Evolutionary conservation across 2,797 vertebrate species (phyloP), one percentile per base, ranked within the genome.

Genomic region (Acropternis orthonyx): DNA sequence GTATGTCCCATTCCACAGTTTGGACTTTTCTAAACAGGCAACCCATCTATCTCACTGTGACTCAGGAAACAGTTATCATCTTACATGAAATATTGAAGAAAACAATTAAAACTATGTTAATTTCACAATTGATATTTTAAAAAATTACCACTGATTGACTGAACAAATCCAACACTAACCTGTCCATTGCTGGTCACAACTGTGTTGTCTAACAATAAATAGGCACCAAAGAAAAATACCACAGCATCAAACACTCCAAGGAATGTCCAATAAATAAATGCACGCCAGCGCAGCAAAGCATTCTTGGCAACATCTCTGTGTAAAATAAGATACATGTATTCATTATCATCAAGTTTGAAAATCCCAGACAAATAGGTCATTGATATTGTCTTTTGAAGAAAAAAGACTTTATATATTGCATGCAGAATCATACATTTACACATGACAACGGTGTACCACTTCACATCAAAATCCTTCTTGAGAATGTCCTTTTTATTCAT

Each of bases 211-310:
- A 99, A 99, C 96, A 99, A 98, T 97, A 99, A 99, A 97, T 99
- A 99, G 97, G 98, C 98, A 95, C 99, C 99, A 87, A 99, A 99
- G 98, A 99, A 99, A 98, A 99, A 99, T 66, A 99, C 98, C 41
- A 99, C 68, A 18, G 99, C 99, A 17, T 99, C 98, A 54, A 99
- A 99, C 17, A 99, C 97, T 18, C 99, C 99, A 85, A 99, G 97
- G 93, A 98, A 95, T 11, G 99, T 99, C 99, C 99, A 99, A 85
- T 99, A 99, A 77, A 99, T 97, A 97, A 99, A 99, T 61, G 96
- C 98, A 67, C 98, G 98, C 99, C 99, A 99, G 39, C 98, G 98
- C 85, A 99, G 98, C 72, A 99, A 96, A 19, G 98, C 98, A 87
- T 99, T 99, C 98, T 99, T 99, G 82, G 99, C 98, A 76, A 99